Evolutionary conservation across 2,888 invertebrate genomes (phyloP), one percentile per base, ranked within the genome.

Genomic region (Eucriotettix oculatus): DNA sequence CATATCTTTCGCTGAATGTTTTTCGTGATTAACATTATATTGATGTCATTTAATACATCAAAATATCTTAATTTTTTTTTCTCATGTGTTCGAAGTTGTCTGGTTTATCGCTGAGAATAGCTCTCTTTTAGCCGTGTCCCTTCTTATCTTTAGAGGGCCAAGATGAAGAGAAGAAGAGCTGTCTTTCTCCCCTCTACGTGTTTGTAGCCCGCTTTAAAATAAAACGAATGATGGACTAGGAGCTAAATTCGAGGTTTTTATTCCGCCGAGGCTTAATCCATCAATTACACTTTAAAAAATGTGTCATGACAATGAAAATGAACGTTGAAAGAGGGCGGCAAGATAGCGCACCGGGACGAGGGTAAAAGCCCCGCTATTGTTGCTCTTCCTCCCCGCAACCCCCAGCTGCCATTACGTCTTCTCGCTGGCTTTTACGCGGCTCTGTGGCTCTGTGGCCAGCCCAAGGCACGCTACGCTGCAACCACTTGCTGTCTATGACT

Each of bases 221-320:
- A 52, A 48, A 57, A 40, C 40, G 57, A 57, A 52, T 54, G 58
- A 58, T 53, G 53, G 58, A 42, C 53, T 53, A 52, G 41, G 53
- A 58, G 52, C 16, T 53, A 14, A 58, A 54, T 58, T 58, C 52
- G 52, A 54, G 53, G 55, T 14, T 42, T 58, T 43, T 55, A 52
- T 57, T 54, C 63, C 59, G 16, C n/a, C 41, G 63, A 57, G 63
- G 57, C 54, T 58, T 57, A 58, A 63, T 63, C 63, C 60, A 63
- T 63, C 63, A 63, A 63, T 63, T 63, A 63, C 63, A 41, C 58
- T 59, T 63, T 61, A 58, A 63, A 63, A 60, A 59, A 63, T 59
- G 57, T 58, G 59, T 59, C 59, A 57, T 58, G 54, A 29, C 58
- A 58, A 57, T 53, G 57, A 43, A 48, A 54, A 55, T 59, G 55